A percentile compares a stretch with the other conserved stretches of the same genome.
Conservation (phyloP, 2,888 invertebrate genomes). For the Megastigmus dorsalis region DNA sequence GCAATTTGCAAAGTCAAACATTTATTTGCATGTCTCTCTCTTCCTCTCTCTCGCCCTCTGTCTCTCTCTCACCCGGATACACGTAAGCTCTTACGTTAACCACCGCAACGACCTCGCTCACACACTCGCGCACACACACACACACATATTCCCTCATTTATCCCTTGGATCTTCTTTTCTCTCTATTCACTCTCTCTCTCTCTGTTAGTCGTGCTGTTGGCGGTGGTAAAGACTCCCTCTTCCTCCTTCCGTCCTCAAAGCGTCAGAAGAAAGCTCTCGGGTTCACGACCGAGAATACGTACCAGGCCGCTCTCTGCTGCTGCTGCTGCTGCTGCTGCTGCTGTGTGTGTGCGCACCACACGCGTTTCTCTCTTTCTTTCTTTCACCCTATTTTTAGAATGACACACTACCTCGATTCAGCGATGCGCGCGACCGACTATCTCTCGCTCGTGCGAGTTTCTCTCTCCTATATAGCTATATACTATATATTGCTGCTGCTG, state of each 20-base stretch:
- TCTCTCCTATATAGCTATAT: no score
- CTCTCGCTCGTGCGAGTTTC: constrained; percentile 38
- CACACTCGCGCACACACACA: not conserved
- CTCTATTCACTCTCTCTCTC: not conserved
- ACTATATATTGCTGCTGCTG: no score
- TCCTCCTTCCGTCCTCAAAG: not conserved
- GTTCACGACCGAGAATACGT: constrained; percentile 66
- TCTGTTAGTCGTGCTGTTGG: not conserved
- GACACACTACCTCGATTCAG: constrained; percentile 72
- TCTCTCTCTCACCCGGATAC: no score
- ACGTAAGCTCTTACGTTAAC: no score
- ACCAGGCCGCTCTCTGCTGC: no score
- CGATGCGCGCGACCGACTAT: constrained; percentile 49
- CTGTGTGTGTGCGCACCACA: constrained; percentile 30
- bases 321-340: no score
- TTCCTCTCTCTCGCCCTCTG: no score
- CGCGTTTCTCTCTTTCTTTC: not conserved
- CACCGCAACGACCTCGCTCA: no score
- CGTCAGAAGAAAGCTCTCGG: constrained; percentile 54
- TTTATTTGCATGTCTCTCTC: no score
- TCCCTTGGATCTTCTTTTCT: not conserved
- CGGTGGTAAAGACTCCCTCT: no score
- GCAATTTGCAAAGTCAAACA: no score
- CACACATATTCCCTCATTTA: no score
- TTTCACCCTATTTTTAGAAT: constrained; percentile 68